These are phyloP conservation scores for Anhinga rufa DNA, from an alignment of 2,113 vertebrate species.

Conservation along the genomic window DNA sequence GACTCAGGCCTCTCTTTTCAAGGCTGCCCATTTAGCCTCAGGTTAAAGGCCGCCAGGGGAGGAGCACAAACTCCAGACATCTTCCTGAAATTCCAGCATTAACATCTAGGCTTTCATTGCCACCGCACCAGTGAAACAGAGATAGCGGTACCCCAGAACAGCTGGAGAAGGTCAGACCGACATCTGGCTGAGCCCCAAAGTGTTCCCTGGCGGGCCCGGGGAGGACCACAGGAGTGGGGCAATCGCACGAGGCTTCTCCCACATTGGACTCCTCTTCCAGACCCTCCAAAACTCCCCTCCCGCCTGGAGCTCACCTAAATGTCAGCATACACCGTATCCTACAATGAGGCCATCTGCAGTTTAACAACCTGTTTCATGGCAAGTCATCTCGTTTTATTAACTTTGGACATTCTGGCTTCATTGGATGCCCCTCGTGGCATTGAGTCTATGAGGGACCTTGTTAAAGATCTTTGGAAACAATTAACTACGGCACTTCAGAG, in stretches of 20 bases:
- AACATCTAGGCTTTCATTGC: not conserved
- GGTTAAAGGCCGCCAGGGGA: not conserved
- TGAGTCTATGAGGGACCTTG: not conserved
- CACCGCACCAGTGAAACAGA: not conserved
- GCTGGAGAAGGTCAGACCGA: not conserved
- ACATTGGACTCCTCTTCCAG: not conserved
- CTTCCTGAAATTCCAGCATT: not conserved
- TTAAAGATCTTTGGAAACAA: not conserved
- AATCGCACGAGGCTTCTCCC: not conserved
- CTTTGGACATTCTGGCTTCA: not conserved
- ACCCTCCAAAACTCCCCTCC: not conserved
- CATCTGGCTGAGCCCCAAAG: accelerated
- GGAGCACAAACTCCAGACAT: not conserved
- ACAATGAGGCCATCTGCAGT: not conserved
- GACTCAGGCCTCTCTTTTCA: not conserved
- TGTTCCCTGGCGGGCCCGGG: accelerated
- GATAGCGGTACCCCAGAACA: accelerated
- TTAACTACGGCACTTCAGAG: not conserved
- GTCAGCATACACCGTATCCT: not conserved
- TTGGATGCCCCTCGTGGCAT: not conserved
- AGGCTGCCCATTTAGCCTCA: not conserved
- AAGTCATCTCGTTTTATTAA: not conserved
- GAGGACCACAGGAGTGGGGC: not conserved
- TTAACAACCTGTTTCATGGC: not conserved
- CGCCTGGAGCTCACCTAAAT: not conserved